Conservation (phyloP, 2,888 invertebrate genomes). For the Drosophila acutilabella region DNA sequence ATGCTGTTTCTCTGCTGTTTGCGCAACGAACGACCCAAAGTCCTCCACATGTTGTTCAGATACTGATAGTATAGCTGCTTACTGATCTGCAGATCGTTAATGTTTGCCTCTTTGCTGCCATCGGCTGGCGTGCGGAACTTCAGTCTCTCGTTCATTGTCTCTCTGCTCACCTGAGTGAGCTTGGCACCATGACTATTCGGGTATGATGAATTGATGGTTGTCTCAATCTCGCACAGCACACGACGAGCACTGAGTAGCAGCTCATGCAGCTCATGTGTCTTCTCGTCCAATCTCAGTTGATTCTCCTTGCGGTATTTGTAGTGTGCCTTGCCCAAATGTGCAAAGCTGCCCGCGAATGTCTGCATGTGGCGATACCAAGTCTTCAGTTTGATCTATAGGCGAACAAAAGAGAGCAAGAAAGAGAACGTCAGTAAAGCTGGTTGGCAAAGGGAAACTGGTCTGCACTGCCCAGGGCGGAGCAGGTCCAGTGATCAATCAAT, state of each 20-base stretch:
- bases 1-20: constrained; percentile 35
- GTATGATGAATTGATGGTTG: constrained; percentile 79
- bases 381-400: constrained; percentile 77
- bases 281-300: constrained; percentile 46
- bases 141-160: constrained; percentile 59
- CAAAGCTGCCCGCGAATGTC: constrained; percentile 82
- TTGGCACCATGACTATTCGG: constrained; percentile 59
- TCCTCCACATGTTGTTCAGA: constrained; percentile 65
- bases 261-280: constrained; percentile 71
- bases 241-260: constrained; percentile 76
- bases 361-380: constrained; percentile 83
- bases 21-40: constrained; percentile 43
- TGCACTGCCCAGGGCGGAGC: constrained; percentile 70
- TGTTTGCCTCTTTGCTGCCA: constrained; percentile 39
- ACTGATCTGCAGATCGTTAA: constrained; percentile 72
- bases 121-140: constrained; percentile 71
- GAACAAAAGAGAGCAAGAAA: not conserved
- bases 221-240: constrained; percentile 83
- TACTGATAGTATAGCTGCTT: constrained; percentile 73
- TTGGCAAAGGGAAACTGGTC: constrained; percentile 53
- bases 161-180: constrained; percentile 54
- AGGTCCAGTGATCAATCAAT: constrained; percentile 43
- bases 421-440: constrained; percentile 19
- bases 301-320: constrained; percentile 68
- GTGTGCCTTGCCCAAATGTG: constrained; percentile 75